phyloP scores from a whole-genome alignment of 2,888 invertebrate genomes.

The Phengaris arion region DNA sequence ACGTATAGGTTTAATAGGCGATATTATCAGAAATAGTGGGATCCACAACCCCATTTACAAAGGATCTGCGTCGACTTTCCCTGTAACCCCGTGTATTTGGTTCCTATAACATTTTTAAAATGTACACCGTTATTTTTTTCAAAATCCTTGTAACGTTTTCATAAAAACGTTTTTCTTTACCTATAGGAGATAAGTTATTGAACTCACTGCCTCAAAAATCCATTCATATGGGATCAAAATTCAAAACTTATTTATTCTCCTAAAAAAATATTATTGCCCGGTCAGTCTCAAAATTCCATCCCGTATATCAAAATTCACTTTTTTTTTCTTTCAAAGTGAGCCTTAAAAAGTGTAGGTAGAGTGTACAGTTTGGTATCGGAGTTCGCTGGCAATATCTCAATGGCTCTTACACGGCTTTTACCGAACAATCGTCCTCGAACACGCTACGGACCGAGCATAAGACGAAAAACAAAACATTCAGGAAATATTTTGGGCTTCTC shows the following conservation, averaged over 20 bases:
- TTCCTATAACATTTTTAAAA: too few species aligned
- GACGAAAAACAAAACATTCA: background rate
- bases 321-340: background rate
- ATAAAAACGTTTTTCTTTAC: too few species aligned
- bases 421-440: conserved; percentile 42
- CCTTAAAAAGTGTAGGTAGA: conserved; percentile 23
- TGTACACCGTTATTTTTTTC: too few species aligned
- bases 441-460: conserved; percentile 32
- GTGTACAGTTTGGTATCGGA: background rate
- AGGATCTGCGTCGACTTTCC: too few species aligned
- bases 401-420: conserved; percentile 41
- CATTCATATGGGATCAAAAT: background rate
- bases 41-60: too few species aligned
- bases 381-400: conserved; percentile 41
- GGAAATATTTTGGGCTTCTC: background rate
- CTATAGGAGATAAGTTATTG: too few species aligned
- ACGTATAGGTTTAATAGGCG: too few species aligned
- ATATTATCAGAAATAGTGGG: too few species aligned
- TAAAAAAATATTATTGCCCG: too few species aligned
- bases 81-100: too few species aligned
- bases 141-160: too few species aligned
- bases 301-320: background rate
- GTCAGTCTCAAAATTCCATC: background rate
- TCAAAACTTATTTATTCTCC: too few species aligned
- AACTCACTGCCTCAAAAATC: background rate